Base-by-base conservation (phyloP, 2,113 vertebrate genomes). In the Phrynosoma blainvillii region DNA sequence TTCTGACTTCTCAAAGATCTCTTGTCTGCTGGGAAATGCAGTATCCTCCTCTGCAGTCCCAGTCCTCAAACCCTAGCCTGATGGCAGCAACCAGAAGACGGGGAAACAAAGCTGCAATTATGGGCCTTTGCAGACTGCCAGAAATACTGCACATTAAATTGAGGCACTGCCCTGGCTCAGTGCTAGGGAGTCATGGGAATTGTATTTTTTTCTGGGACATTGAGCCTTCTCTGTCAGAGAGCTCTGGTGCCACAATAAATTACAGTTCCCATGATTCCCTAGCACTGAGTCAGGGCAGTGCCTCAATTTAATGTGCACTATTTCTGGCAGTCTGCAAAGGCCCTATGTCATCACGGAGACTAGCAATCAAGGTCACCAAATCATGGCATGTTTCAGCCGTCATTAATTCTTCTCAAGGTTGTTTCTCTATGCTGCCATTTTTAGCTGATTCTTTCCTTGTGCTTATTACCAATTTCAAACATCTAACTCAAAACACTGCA, bases 391-490 rank as follows among this genome's bases (percentile, higher is more conserved):
- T 21, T 27, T 42, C 1, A 82, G 18, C 14, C 40, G 2, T 83
- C 59, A 27, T 36, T 20, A 77, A 70, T 83, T 83, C 47, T 83
- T 88, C 87, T 59, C 40, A 78, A 84, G 18, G 68, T 14, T 21
- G n/a, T 80, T 59, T 18, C 62, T 40, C 32, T 23, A 65, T 54
- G 32, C 36, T 85, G 36, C 59, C 75, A 40, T 47, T 66, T 66
- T 42, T 68, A 32, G 11, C 32, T 76, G 16, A 52, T 13, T 76
- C 73, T 12, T 82, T 47, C 75, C 62, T 10, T 62, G n/a, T 82
- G 56, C 30, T 87, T 52, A 18, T 66, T 27, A 62, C 42, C 30
- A 40, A 10, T 77, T 52, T 59, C 30, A 18, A 65, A 68, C 30
- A 18, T 47, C 40, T 11, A 30, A 65, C 78, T 66, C 47, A 9